Conservation (phyloP, 2,113 vertebrate species). For the Brachypodius melanocephalos region DNA sequence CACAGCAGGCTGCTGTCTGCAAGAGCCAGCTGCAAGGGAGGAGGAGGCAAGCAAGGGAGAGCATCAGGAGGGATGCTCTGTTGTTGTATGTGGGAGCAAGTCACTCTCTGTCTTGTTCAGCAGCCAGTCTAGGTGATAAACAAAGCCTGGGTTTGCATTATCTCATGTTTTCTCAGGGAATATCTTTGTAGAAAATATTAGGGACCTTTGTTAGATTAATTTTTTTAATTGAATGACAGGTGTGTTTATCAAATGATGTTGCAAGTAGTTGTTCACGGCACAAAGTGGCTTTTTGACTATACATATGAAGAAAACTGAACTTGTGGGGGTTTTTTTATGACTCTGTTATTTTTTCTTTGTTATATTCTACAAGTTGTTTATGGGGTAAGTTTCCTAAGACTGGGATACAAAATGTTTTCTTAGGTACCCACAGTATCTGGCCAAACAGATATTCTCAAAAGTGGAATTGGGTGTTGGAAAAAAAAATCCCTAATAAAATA, state of each 20-base stretch:
- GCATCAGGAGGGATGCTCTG: background rate
- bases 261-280: background rate
- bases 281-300: background rate
- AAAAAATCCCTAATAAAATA: background rate
- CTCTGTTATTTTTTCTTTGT: background rate
- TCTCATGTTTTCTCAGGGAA: background rate
- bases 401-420: background rate
- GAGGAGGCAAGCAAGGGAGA: background rate
- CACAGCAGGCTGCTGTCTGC: background rate
- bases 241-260: background rate
- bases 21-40: background rate
- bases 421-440: background rate
- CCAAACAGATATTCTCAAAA: background rate
- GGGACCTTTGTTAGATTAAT: accelerated
- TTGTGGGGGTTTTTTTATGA: background rate
- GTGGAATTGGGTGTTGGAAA: background rate
- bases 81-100: background rate
- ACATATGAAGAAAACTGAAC: background rate
- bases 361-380: background rate
- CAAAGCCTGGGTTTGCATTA: background rate
- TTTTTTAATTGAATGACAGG: background rate
- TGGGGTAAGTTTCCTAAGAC: background rate
- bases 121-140: background rate
- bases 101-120: background rate
- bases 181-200: background rate